Conservation (phyloP, 2,113 vertebrate species). For the Dipodomys stephensi region DNA sequence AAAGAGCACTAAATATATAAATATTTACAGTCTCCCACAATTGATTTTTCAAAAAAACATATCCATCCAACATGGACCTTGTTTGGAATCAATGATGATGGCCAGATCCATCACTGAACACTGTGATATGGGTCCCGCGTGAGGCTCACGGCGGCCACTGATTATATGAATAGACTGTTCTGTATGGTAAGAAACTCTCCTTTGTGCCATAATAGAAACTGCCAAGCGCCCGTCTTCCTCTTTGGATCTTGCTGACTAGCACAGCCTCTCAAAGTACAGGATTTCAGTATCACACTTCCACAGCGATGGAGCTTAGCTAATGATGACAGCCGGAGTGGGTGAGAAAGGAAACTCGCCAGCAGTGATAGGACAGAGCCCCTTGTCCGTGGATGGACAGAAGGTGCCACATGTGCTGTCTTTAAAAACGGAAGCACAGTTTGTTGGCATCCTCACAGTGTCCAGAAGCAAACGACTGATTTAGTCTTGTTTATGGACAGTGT, state of each 20-base stretch:
- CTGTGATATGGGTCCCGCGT: rapidly evolving
- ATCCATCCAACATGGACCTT: neutral
- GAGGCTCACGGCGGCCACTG: neutral
- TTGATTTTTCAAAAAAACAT: neutral
- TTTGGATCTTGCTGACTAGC: neutral
- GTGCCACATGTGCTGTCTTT: neutral
- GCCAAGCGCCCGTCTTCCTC: neutral
- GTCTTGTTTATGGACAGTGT: neutral
- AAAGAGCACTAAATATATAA: conserved; percentile 29
- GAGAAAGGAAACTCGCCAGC: neutral
- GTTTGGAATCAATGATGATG: neutral
- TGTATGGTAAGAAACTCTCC: neutral
- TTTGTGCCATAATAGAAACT: neutral
- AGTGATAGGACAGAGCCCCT: neutral
- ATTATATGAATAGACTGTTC: neutral
- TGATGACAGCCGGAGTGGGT: neutral
- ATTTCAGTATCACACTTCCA: neutral
- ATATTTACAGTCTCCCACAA: neutral
- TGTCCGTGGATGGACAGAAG: neutral
- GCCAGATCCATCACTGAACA: neutral
- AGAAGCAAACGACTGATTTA: neutral
- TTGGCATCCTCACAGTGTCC: neutral
- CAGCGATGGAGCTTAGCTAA: neutral
- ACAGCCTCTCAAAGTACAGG: neutral
- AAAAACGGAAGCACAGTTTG: neutral